phyloP scores from a whole-genome alignment of 2,113 vertebrate species.

The Trematomus loennbergii region DNA sequence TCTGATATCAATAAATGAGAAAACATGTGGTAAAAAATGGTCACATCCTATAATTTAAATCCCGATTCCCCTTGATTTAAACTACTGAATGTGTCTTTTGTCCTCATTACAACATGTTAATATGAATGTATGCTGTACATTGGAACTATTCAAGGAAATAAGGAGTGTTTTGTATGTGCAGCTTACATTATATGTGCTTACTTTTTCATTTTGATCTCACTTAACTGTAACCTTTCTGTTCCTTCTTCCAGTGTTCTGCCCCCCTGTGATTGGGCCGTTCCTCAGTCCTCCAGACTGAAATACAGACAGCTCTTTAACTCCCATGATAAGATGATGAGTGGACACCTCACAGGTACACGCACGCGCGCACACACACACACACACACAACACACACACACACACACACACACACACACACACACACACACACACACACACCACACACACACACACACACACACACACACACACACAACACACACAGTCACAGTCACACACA shows the following conservation, averaged over 20 bases:
- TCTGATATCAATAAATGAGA: too few species aligned
- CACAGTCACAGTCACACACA: too few species aligned
- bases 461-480: too few species aligned
- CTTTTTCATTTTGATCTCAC: background rate
- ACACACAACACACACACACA: too few species aligned
- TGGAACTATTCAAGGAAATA: background rate
- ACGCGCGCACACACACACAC: too few species aligned
- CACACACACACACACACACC: too few species aligned
- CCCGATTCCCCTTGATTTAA: too few species aligned
- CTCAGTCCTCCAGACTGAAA: constrained; percentile 96
- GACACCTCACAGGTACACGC: constrained; percentile 93
- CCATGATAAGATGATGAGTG: constrained; percentile 99
- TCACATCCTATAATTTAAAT: too few species aligned
- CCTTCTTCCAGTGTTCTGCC: constrained; percentile 69
- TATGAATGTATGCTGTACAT: background rate
- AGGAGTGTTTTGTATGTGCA: background rate
- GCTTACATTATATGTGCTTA: background rate
- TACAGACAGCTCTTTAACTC: constrained; percentile 98
- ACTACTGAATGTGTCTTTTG: background rate
- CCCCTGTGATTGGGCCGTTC: constrained; percentile 92
- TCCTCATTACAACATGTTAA: background rate
- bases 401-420: too few species aligned
- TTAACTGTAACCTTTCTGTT: background rate
- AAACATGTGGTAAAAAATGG: too few species aligned
- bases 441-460: too few species aligned